These are phyloP conservation scores for Clarias platycephalus DNA, from an alignment of 2,797 vertebrate species.

Conservation along the genomic window DNA sequence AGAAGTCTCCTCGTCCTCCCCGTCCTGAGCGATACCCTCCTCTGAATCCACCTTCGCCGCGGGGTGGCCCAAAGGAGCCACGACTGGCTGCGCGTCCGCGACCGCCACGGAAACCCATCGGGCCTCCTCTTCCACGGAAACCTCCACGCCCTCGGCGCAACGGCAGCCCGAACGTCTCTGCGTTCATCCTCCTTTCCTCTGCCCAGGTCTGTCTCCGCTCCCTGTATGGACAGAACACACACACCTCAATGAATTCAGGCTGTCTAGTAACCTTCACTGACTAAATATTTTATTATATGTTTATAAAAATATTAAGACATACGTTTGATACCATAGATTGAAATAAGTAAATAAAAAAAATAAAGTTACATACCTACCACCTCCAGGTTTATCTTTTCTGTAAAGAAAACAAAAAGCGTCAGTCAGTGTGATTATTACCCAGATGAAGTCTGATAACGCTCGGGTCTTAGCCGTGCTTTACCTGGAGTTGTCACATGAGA, in stretches of 20 bases:
- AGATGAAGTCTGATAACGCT: not conserved
- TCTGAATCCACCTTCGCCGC: constrained; percentile 80
- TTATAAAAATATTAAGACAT: not conserved
- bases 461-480: constrained; percentile 59
- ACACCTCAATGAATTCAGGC: too few relatives aligned
- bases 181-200: constrained; percentile 92
- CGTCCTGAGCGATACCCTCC: constrained; percentile 86
- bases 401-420: constrained; percentile 33
- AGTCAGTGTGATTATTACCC: not conserved
- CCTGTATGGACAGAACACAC: constrained; percentile 62
- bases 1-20: constrained; percentile 86
- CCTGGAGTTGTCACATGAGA: constrained; percentile 91
- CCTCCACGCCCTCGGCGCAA: constrained; percentile 88
- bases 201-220: constrained; percentile 93
- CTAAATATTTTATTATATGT: too few relatives aligned
- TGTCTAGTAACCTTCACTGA: too few relatives aligned
- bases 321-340: not conserved
- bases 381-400: constrained; percentile 72
- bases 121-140: constrained; percentile 85
- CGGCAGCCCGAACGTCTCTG: constrained; percentile 94
- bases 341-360: not conserved
- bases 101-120: constrained; percentile 86
- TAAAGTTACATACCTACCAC: constrained; percentile 57
- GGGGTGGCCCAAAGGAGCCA: constrained; percentile 73
- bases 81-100: constrained; percentile 80